A percentile compares a stretch with the other conserved stretches of the same genome.
These are phyloP conservation scores for Tubulanus polymorphus DNA, from an alignment of 2,888 invertebrate species.

Conservation along the genomic window DNA sequence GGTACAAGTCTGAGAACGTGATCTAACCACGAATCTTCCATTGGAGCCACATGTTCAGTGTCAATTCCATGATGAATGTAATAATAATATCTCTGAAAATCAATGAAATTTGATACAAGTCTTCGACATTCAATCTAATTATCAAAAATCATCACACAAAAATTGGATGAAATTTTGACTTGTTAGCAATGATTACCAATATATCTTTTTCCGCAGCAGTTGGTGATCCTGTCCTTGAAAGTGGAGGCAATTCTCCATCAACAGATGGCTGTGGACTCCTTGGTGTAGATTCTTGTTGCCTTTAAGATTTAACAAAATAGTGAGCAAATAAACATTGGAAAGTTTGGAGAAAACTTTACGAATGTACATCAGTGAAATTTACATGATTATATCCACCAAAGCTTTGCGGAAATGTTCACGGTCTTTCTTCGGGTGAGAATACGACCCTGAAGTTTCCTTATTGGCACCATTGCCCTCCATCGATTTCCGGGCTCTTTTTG, in stretches of 20 bases:
- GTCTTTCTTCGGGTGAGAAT: slow-evolving; percentile 56
- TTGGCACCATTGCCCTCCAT: slow-evolving; percentile 20
- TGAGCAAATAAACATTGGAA: not conserved
- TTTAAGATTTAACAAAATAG: slow-evolving; percentile 17
- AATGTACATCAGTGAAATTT: no score
- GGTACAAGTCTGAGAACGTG: slow-evolving; percentile 54
- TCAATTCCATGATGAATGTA: slow-evolving; percentile 87
- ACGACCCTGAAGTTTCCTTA: slow-evolving; percentile 18
- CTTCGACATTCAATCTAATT: no score
- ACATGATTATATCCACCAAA: slow-evolving; percentile 70
- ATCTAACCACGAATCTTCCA: slow-evolving; percentile 69
- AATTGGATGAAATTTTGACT: no score
- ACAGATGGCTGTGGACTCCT: slow-evolving; percentile 32
- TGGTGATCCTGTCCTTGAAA: slow-evolving; percentile 43
- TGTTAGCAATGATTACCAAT: slow-evolving; percentile 30
- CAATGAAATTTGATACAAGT: no score
- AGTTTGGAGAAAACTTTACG: not conserved
- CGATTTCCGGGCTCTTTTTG: slow-evolving; percentile 35
- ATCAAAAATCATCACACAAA: no score
- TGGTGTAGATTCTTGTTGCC: slow-evolving; percentile 44
- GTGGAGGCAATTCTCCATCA: slow-evolving; percentile 36
- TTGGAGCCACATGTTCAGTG: slow-evolving; percentile 80
- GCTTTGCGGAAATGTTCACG: slow-evolving; percentile 78
- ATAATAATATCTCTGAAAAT: slow-evolving; percentile 71
- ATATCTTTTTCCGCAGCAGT: slow-evolving; percentile 52